Conservation (phyloP, 1,140 invertebrate genomes). For the Pseudomyrmex flavicornis region DNA sequence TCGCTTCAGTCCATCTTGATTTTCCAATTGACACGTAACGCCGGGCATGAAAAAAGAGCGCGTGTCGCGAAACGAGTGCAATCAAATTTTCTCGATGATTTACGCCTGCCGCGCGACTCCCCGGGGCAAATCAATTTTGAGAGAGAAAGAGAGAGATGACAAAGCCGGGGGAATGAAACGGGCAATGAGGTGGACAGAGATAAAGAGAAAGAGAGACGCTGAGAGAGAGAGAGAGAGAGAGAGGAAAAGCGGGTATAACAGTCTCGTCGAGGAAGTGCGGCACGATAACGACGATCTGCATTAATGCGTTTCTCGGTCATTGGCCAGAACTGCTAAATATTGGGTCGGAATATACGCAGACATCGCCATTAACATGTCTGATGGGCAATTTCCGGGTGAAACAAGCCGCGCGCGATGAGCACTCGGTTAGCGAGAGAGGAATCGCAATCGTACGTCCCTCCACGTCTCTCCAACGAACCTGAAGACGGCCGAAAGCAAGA, state of each 20-base stretch:
- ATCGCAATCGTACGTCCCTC: not conserved
- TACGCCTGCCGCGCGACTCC: slow-evolving; percentile 54
- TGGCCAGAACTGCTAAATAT: slow-evolving; percentile 72
- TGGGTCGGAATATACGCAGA: slow-evolving; percentile 60
- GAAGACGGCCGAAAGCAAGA: not conserved
- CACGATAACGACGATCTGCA: slow-evolving; percentile 69
- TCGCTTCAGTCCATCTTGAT: slow-evolving; percentile 49
- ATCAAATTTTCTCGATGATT: slow-evolving; percentile 62
- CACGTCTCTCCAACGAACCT: not conserved
- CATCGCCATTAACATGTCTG: slow-evolving; percentile 71
- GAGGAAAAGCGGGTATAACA: not conserved
- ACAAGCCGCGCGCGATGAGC: slow-evolving; percentile 39
- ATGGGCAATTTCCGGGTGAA: slow-evolving; percentile 71
- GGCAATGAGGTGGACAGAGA: not conserved
- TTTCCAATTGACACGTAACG: slow-evolving; percentile 58
- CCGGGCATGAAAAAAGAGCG: slow-evolving; percentile 48
- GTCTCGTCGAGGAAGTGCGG: slow-evolving; percentile 40
- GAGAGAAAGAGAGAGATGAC: slow-evolving; percentile 25
- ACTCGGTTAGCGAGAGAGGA: not conserved
- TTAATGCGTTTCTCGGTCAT: slow-evolving; percentile 71
- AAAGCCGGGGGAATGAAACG: not conserved
- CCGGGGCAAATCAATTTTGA: slow-evolving; percentile 56
- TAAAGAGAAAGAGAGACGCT: slow-evolving; percentile 13
- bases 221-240: slow-evolving; percentile 35
- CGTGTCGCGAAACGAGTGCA: slow-evolving; percentile 58